phyloP scores from a whole-genome alignment of 1,140 invertebrate species.

The Nephotettix cincticeps region DNA sequence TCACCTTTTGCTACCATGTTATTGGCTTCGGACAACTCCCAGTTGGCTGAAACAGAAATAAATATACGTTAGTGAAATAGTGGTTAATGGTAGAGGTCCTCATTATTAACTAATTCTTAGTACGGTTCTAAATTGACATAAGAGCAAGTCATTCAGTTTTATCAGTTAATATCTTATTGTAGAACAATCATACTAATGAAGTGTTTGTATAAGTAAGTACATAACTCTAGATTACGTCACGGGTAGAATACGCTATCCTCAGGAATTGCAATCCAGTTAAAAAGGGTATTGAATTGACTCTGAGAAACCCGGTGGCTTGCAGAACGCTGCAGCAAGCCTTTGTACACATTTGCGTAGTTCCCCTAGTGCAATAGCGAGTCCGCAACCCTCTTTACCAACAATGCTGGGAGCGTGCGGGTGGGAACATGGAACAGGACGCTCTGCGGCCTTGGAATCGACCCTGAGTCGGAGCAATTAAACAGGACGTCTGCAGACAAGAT shows the following conservation, averaged over 20 bases:
- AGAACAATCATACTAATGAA: too few relatives aligned
- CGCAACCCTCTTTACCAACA: neutral
- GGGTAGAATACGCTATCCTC: too few relatives aligned
- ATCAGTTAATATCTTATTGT: too few relatives aligned
- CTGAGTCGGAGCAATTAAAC: neutral
- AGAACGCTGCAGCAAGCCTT: neutral
- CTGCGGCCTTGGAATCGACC: neutral
- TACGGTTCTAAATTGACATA: too few relatives aligned
- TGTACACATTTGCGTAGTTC: neutral
- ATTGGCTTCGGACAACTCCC: constrained; percentile 18
- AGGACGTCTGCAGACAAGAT: neutral
- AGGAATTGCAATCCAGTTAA: neutral
- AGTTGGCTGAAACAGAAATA: constrained; percentile 20
- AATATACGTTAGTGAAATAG: neutral
- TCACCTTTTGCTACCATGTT: constrained; percentile 18
- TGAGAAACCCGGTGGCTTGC: neutral
- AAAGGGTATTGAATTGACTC: neutral
- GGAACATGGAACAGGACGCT: neutral
- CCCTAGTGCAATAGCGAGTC: neutral
- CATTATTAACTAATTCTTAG: too few relatives aligned
- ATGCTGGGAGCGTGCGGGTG: neutral
- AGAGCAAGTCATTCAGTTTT: too few relatives aligned
- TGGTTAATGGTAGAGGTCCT: too few relatives aligned
- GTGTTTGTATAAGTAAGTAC: too few relatives aligned
- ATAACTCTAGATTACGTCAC: neutral